A percentile compares a stretch with the other conserved stretches of the same genome.
These are phyloP conservation scores for Cheilosia grossa DNA, from an alignment of 2,888 invertebrate species.

Conservation along the genomic window DNA sequence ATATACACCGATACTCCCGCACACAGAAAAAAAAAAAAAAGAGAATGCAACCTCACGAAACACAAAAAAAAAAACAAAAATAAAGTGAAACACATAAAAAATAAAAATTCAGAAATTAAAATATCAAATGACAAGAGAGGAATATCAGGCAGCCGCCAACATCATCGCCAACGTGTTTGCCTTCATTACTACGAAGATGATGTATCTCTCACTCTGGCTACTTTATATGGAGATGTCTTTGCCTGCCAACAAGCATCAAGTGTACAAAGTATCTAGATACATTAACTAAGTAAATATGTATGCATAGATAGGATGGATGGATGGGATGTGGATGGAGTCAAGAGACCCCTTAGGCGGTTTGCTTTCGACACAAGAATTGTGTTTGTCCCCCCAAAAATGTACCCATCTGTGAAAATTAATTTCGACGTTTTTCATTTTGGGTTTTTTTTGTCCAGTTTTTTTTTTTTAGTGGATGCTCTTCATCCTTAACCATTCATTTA, in stretches of 20 bases:
- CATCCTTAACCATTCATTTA: slow-evolving; percentile 60
- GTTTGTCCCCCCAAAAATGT: slow-evolving; percentile 48
- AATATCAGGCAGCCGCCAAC: slow-evolving; percentile 25
- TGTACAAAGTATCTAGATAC: slow-evolving; percentile 61
- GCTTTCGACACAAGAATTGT: slow-evolving; percentile 51
- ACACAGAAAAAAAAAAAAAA: not conserved
- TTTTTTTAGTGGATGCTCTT: slow-evolving; percentile 45
- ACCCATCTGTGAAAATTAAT: slow-evolving; percentile 71
- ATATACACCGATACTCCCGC: not conserved
- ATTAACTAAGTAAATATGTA: slow-evolving; percentile 70
- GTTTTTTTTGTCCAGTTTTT: no score
- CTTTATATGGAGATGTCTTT: slow-evolving; percentile 37
- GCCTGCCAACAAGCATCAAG: slow-evolving; percentile 61
- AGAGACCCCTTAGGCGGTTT: slow-evolving; percentile 48
- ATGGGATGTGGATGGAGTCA: not conserved
- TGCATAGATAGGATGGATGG: slow-evolving; percentile 51
- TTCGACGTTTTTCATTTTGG: slow-evolving; percentile 63
- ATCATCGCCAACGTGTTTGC: slow-evolving; percentile 35
- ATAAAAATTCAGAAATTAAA: slow-evolving; percentile 73
- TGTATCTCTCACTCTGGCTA: slow-evolving; percentile 59
- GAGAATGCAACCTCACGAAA: not conserved
- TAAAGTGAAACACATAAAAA: slow-evolving; percentile 33
- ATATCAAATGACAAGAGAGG: slow-evolving; percentile 69
- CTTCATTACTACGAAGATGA: slow-evolving; percentile 58
- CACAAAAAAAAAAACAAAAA: slow-evolving; percentile 6